Base-by-base conservation (phyloP, 2,888 invertebrate genomes). In the Dryadula phaetusa region DNA sequence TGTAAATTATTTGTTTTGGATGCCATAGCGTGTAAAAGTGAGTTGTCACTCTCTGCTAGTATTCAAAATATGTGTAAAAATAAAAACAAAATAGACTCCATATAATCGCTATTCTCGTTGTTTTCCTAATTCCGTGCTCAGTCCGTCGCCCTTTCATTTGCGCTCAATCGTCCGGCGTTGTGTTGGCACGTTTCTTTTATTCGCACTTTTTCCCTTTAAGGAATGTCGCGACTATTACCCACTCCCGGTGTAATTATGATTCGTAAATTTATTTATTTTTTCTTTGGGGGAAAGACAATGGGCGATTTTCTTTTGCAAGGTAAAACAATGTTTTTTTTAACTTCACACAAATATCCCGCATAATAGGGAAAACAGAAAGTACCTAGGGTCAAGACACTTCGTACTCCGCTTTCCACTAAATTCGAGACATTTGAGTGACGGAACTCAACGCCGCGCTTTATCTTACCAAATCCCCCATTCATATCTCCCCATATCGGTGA, bases 71-170 rank as follows among this genome's bases (percentile, higher is more conserved):
- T n/a, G n/a, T n/a, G 2, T 32, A 18, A 53, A 49, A 8, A 32
- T 18, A 28, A 25, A 32, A 12, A 14, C 1, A 6, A 28, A 0
- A 16, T 16, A 77, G 22, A 64, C 82, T 86, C 84, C 67, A 82
- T 60, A 1, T 2, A 32, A 44, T 62, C 69, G 6, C 28, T 79
- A 72, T 72, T 77, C 82, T 76, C 66, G 79, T 85, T 85, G 84
- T 88, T 87, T 88, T 82, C 82, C 84, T 88, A 89, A 88, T 86
- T 85, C 81, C 76, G 80, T 81, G 75, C 81, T 76, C 75, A 77
- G 86, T 83, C 85, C 84, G 80, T 82, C 82, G 86, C 88, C 90
- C 90, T 87, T 88, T 87, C 86, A 88, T 89, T 87, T 84, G 86
- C 81, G 82, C 84, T 81, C 88, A 86, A 90, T 91, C 85, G 88